A percentile compares a stretch with the other conserved stretches of the same genome.
These are phyloP conservation scores for Carterocephalus palaemon DNA, from an alignment of 2,888 invertebrate species.

Conservation along the genomic window DNA sequence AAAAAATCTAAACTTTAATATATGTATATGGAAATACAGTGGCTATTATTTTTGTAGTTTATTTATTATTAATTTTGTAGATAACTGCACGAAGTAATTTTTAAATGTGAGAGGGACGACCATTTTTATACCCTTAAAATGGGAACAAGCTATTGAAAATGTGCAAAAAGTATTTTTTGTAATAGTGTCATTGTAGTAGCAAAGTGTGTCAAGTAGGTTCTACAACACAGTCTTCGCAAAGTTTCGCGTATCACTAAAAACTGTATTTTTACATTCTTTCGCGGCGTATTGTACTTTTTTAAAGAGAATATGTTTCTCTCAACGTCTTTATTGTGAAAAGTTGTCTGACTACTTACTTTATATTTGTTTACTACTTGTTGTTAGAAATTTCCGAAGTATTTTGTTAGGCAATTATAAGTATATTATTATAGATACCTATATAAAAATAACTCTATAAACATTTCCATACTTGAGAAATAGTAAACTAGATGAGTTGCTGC, in stretches of 20 bases:
- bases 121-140: too few species aligned
- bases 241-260: constrained; percentile 20
- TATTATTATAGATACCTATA: not conserved
- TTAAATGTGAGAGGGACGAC: too few species aligned
- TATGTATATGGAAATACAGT: too few species aligned
- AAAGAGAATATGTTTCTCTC: constrained; percentile 13
- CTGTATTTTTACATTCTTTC: constrained; percentile 19
- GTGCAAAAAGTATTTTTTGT: constrained; percentile 17
- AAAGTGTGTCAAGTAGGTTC: constrained; percentile 23
- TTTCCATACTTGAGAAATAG: too few species aligned
- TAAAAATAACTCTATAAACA: too few species aligned
- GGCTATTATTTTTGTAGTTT: not conserved
- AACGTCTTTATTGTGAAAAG: constrained; percentile 11
- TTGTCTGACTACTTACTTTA: too few species aligned
- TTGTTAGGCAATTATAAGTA: too few species aligned
- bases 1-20: too few species aligned
- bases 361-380: too few species aligned
- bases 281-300: constrained; percentile 15
- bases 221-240: constrained; percentile 20
- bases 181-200: constrained; percentile 17
- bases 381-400: too few species aligned
- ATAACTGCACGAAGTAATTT: constrained; percentile 3
- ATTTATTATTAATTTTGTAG: too few species aligned
- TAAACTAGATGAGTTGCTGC: too few species aligned
- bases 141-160: constrained; percentile 11